Evolutionary conservation across 2,797 vertebrate species (phyloP).

Genomic region (Naso thynnoides): DNA sequence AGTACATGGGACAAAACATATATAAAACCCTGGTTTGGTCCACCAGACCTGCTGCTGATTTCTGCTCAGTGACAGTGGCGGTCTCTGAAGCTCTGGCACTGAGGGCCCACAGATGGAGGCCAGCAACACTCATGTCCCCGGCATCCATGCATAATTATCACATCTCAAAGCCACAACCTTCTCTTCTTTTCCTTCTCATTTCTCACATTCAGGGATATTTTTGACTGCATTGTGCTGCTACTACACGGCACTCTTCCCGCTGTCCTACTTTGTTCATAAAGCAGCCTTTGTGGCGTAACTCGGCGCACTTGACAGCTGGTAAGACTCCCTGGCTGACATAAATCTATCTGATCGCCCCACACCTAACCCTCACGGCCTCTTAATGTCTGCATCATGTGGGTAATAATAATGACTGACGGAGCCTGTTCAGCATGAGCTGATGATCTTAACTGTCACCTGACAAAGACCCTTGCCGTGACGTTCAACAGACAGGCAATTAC

Average conservation of each 20-base stretch:
- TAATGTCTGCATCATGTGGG: conserved; percentile 45
- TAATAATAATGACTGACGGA: conserved; percentile 58
- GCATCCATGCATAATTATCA: conserved; percentile 74
- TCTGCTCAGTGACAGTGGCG: conserved; percentile 41
- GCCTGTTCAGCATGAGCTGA: conserved; percentile 46
- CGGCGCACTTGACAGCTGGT: conserved; percentile 2
- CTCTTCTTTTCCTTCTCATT: conserved; percentile 55
- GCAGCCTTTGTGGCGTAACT: conserved; percentile 45
- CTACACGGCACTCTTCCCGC: conserved; percentile 26
- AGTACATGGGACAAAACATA: conserved; percentile 5
- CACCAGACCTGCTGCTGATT: conserved; percentile 47
- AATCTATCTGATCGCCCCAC: conserved; percentile 51
- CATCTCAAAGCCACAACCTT: conserved; percentile 57
- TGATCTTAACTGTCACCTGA: conserved; percentile 66
- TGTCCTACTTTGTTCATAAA: conserved; percentile 45
- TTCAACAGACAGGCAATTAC: conserved; percentile 49
- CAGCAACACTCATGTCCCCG: conserved; percentile 72
- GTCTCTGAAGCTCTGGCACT: conserved; percentile 64
- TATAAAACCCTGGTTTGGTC: background rate
- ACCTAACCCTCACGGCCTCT: conserved; percentile 39
- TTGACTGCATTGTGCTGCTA: conserved; percentile 41
- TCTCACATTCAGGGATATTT: conserved; percentile 60
- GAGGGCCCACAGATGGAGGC: conserved; percentile 75
- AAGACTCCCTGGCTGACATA: conserved; percentile 35
- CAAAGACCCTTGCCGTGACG: conserved; percentile 25